Percentiles rank a stretch among this genome's conserved stretches.
Conservation (phyloP, 2,797 vertebrate genomes). For the Microhierax caerulescens region DNA sequence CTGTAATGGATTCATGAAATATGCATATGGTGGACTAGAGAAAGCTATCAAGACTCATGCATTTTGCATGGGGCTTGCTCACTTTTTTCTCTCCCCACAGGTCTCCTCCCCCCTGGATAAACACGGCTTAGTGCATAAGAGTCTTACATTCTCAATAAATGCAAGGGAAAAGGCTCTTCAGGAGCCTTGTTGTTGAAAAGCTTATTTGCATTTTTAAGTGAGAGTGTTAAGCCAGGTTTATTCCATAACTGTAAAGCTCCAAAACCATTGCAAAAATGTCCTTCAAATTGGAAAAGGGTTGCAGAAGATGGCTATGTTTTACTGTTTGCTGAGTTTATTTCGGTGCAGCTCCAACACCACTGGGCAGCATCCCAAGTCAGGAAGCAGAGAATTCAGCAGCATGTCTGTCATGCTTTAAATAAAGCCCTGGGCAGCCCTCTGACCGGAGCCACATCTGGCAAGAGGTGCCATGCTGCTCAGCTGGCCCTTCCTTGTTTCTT, state of each 20-base stretch:
- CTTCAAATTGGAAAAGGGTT: neutral
- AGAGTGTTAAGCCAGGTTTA: neutral
- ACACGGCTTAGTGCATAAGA: neutral
- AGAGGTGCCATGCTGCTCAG: neutral
- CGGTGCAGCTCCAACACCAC: neutral
- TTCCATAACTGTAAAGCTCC: neutral
- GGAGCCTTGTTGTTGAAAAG: neutral
- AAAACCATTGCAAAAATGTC: neutral
- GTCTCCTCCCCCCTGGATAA: neutral
- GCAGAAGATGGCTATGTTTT: neutral
- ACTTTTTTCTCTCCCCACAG: neutral
- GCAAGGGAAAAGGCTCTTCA: neutral
- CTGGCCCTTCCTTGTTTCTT: fast-evolving
- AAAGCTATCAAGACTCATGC: constrained; percentile 34
- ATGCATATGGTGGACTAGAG: constrained; percentile 17
- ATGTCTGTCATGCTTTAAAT: neutral
- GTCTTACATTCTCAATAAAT: neutral
- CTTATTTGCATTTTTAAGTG: constrained; percentile 13
- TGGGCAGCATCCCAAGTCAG: neutral
- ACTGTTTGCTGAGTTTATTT: neutral
- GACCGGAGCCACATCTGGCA: fast-evolving
- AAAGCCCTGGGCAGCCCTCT: neutral
- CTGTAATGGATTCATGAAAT: constrained; percentile 39
- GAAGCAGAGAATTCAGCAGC: neutral
- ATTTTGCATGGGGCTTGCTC: neutral